These are phyloP conservation scores for Cheumatopsyche charites DNA, from an alignment of 1,140 invertebrate genomes.

Conservation along the genomic window DNA sequence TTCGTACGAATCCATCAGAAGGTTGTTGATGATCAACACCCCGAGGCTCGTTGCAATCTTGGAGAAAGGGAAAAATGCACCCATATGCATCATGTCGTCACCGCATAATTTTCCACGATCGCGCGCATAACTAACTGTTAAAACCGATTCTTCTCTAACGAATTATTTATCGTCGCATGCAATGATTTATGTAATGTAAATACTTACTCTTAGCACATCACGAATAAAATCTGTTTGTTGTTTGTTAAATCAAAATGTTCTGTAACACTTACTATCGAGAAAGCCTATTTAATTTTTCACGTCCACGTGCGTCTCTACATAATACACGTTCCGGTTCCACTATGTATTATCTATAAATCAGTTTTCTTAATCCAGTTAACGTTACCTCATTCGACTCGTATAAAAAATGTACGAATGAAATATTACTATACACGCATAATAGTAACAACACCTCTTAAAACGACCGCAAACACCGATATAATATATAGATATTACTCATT, in stretches of 20 bases:
- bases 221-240: too few species aligned
- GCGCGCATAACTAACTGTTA: background rate
- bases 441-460: conserved; percentile 23
- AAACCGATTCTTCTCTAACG: too few species aligned
- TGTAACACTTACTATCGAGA: too few species aligned
- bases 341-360: conserved; percentile 24
- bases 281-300: conserved; percentile 2
- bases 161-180: background rate
- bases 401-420: conserved; percentile 13
- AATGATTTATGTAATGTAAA: background rate
- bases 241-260: too few species aligned
- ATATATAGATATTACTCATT: conserved; percentile 22
- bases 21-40: conserved; percentile 32
- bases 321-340: background rate
- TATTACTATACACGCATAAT: conserved; percentile 16
- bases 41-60: conserved; percentile 8
- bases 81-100: conserved; percentile 26
- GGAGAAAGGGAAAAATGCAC: conserved; percentile 9
- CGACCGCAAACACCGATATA: conserved; percentile 17
- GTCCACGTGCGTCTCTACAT: conserved; percentile 1
- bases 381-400: conserved; percentile 2
- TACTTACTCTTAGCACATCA: background rate
- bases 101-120: conserved; percentile 7
- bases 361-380: conserved; percentile 24
- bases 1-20: conserved; percentile 35